Evolutionary conservation across 2,888 invertebrate genomes (phyloP).

Genomic region (Pycnomerus fuliginosus): DNA sequence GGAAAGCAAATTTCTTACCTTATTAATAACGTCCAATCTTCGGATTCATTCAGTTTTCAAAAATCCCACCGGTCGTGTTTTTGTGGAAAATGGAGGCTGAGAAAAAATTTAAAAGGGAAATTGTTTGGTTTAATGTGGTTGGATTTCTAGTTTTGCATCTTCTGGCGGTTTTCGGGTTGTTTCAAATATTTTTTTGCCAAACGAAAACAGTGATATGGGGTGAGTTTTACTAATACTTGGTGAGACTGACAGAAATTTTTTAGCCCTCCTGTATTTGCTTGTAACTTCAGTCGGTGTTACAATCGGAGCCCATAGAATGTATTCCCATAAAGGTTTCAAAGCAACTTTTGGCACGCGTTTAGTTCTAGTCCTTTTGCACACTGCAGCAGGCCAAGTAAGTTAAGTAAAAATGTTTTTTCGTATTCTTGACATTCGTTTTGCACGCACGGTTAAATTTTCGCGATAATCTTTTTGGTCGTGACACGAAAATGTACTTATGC

Average conservation of each 20-base stretch:
- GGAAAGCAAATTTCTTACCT: too few species aligned
- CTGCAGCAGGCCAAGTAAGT: slow-evolving; percentile 74
- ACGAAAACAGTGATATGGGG: slow-evolving; percentile 46
- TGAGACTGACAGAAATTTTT: slow-evolving; percentile 16
- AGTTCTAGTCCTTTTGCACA: slow-evolving; percentile 65
- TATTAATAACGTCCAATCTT: too few species aligned
- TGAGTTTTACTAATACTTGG: slow-evolving; percentile 42
- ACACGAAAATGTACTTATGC: too few species aligned
- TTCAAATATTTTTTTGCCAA: slow-evolving; percentile 40
- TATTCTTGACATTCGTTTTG: too few species aligned
- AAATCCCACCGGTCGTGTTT: too few species aligned
- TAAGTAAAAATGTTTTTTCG: slow-evolving; percentile 2
- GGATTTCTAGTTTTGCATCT: slow-evolving; percentile 61
- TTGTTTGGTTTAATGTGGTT: slow-evolving; percentile 65
- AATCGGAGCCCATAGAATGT: slow-evolving; percentile 78
- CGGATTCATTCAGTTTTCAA: too few species aligned
- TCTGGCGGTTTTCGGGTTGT: slow-evolving; percentile 54
- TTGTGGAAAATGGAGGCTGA: slow-evolving; percentile 57
- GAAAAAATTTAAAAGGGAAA: slow-evolving; percentile 53
- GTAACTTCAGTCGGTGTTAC: slow-evolving; percentile 63
- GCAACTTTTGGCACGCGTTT: slow-evolving; percentile 64
- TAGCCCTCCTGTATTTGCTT: neutral
- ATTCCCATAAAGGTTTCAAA: slow-evolving; percentile 77
- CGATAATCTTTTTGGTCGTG: too few species aligned
- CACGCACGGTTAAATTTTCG: too few species aligned